These are phyloP conservation scores for Cliona cf. orientalis DNA, from an alignment of 37 sponge, comb jelly and placozoan genomes.

Conservation along the genomic window DNA sequence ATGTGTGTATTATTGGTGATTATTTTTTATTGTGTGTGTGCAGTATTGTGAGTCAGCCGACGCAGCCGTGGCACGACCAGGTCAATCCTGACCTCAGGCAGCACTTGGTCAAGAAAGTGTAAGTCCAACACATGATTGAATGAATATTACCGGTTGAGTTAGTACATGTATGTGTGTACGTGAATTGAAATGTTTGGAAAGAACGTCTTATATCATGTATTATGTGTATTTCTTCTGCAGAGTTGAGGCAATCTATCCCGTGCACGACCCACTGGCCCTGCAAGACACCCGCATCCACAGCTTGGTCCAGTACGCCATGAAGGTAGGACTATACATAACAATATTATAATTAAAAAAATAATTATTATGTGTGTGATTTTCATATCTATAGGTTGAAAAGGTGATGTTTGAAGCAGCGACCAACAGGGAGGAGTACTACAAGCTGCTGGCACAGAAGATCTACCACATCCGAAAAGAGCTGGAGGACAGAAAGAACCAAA, in stretches of 20 bases:
- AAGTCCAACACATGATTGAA: conserved; percentile 25
- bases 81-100: conserved; percentile 81
- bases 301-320: conserved; percentile 84
- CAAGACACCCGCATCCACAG: conserved; percentile 76
- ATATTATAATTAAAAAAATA: not conserved
- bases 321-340: conserved; percentile 30
- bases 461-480: conserved; percentile 90
- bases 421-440: conserved; percentile 85
- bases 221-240: conserved; percentile 33
- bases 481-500: conserved; percentile 84
- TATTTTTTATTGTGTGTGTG: not conserved
- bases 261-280: conserved; percentile 76
- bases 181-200: not conserved
- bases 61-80: conserved; percentile 72
- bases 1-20: not conserved
- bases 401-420: conserved; percentile 68
- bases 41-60: conserved; percentile 24
- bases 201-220: not conserved
- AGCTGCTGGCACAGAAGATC: conserved; percentile 91
- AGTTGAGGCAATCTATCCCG: conserved; percentile 87
- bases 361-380: not conserved
- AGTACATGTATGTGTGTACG: not conserved
- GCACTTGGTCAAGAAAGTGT: conserved; percentile 88
- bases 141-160: not conserved
- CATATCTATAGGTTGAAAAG: conserved; percentile 70